A percentile compares a stretch with the other conserved stretches of the same genome.
Conservation (phyloP, 2,888 invertebrate genomes). For the Zele albiditarsus region DNA sequence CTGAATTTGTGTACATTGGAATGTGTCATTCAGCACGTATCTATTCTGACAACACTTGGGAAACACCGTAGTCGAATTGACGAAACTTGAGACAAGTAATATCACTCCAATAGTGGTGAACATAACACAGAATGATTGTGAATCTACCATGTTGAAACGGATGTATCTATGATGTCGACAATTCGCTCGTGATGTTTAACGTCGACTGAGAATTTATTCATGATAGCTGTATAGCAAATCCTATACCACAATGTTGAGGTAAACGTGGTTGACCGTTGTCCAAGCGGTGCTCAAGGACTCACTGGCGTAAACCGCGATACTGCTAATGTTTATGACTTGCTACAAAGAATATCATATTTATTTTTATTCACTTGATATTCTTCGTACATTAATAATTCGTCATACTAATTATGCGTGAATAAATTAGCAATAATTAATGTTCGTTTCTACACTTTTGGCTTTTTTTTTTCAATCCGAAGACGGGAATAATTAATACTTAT, state of each 20-base stretch:
- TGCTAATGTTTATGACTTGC: constrained; percentile 7
- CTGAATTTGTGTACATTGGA: constrained; percentile 45
- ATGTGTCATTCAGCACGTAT: constrained; percentile 45
- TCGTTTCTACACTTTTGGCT: too few relatives aligned
- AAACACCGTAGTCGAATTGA: constrained; percentile 8
- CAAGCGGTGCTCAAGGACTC: not conserved
- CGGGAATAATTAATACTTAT: too few relatives aligned
- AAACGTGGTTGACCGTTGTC: not conserved
- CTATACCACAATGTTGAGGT: constrained; percentile 4
- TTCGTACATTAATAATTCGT: not conserved
- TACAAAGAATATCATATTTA: not conserved
- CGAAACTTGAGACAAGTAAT: constrained; percentile 36
- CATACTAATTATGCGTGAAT: not conserved
- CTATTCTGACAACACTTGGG: constrained; percentile 50
- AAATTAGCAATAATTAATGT: too few relatives aligned
- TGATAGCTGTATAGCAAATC: not conserved
- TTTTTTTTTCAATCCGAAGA: too few relatives aligned
- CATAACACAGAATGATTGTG: constrained; percentile 39
- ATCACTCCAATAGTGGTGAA: constrained; percentile 34
- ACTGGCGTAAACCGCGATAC: not conserved
- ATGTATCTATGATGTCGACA: not conserved
- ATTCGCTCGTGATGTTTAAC: constrained; percentile 12
- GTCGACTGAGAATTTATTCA: constrained; percentile 1
- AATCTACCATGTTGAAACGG: not conserved
- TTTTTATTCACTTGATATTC: constrained; percentile 7